Percentiles rank a stretch among this genome's conserved stretches.
Conservation (phyloP, 2,888 invertebrate species). For the Auanema freiburgensis region DNA sequence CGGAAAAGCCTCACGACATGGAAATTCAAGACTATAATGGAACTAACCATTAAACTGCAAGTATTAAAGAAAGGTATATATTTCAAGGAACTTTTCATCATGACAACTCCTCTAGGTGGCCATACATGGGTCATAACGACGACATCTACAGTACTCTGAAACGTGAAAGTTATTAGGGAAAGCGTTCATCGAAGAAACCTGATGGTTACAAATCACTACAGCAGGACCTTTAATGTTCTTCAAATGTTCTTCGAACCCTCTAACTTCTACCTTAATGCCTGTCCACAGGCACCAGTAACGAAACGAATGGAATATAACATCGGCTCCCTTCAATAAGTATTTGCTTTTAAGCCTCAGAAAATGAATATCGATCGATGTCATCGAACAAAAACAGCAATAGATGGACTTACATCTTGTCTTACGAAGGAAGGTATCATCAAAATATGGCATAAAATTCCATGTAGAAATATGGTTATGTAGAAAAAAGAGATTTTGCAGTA, state of each 20-base stretch:
- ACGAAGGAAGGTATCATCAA: constrained; percentile 40
- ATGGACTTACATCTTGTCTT: constrained; percentile 25
- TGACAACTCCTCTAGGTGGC: constrained; percentile 46
- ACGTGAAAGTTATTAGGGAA: not conserved
- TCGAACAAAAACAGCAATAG: not conserved
- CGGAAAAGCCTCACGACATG: not conserved
- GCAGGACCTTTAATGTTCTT: constrained; percentile 32
- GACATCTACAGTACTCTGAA: constrained; percentile 54
- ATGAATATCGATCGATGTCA: not conserved
- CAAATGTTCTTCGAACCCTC: constrained; percentile 23
- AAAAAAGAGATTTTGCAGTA: constrained; percentile 35
- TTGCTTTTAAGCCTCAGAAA: constrained; percentile 1
- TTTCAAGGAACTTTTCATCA: constrained; percentile 48
- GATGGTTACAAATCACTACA: constrained; percentile 47
- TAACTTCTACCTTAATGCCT: constrained; percentile 35
- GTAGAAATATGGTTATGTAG: constrained; percentile 40
- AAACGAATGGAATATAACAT: constrained; percentile 37
- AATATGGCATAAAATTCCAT: constrained; percentile 37
- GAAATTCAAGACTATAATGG: constrained; percentile 4
- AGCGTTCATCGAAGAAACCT: constrained; percentile 25
- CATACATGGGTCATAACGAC: constrained; percentile 41
- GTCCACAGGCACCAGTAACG: constrained; percentile 45
- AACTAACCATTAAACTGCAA: constrained; percentile 38
- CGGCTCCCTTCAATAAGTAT: constrained; percentile 37
- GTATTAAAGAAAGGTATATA: constrained; percentile 51